phyloP scores from a whole-genome alignment of 2,888 invertebrate genomes.

The Agrochola macilenta region DNA sequence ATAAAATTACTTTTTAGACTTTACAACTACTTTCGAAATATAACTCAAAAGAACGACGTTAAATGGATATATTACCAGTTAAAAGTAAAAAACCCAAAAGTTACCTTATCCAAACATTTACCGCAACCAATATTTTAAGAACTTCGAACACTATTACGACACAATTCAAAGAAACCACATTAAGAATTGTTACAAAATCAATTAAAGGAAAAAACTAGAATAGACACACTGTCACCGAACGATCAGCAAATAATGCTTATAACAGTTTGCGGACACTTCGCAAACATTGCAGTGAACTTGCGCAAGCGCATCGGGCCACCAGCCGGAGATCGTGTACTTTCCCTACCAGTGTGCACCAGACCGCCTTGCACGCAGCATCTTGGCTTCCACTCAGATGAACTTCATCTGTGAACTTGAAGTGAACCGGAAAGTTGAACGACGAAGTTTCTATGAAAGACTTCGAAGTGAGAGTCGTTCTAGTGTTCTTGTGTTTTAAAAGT shows the following conservation, averaged over 20 bases:
- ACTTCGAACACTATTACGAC: constrained; percentile 4
- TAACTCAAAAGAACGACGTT: constrained; percentile 1
- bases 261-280: constrained; percentile 39
- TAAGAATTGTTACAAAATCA: constrained; percentile 38
- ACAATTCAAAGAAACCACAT: constrained; percentile 11
- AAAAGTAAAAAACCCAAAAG: background rate
- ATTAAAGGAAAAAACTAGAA: constrained; percentile 35
- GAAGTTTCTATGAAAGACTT: constrained; percentile 28
- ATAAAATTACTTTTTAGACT: background rate
- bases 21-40: background rate
- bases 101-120: background rate
- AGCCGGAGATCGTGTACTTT: constrained; percentile 41
- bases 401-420: constrained; percentile 48
- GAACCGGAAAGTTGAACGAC: constrained; percentile 24
- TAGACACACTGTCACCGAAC: constrained; percentile 19
- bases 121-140: constrained; percentile 20
- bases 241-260: constrained; percentile 46
- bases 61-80: background rate
- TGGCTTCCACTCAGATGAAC: constrained; percentile 24
- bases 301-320: constrained; percentile 51
- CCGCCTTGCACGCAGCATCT: constrained; percentile 40
- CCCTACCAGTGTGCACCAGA: constrained; percentile 43
- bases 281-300: constrained; percentile 58
- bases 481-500: constrained; percentile 32
- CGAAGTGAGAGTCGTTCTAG: constrained; percentile 19